Evolutionary conservation across 2,113 vertebrate species (phyloP), one percentile per base, ranked within the genome.

Genomic region (Trogon melanurus): DNA sequence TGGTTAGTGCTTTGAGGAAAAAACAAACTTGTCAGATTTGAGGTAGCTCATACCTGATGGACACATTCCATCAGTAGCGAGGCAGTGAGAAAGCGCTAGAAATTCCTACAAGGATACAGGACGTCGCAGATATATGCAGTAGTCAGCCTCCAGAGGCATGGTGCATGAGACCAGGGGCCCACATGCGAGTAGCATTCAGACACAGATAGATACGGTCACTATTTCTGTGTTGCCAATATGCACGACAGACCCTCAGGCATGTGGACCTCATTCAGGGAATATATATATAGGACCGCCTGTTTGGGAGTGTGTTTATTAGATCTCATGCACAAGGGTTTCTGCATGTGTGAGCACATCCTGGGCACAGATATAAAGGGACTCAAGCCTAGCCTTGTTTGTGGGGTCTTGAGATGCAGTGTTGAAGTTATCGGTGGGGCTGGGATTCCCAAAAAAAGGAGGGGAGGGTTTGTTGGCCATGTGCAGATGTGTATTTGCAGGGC

Each of bases 101-200:
- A 62, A 67, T 16, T 62, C 44, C 22, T 48, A 41, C 15, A 53
- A 73, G 58, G 54, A 58, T 12, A 48, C 0, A 3, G 36, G 76
- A 34, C 0, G 1, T 36, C 0, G 0, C 60, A 69, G 48, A 23
- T 22, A 19, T 14, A 21, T 2, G 29, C 50, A 53, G 60, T 2
- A 12, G 48, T 53, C 54, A 67, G 58, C 25, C 38, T 41, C 11
- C 41, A 41, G 41, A 41, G 41, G 65, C 25, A 26, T 8, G 41
- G 45, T 11, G 29, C 16, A 11, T n/a, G 48, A 62, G 21, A 67
- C 18, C 57, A 51, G 75, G 30, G 0, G 4, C 18, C 44, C 21
- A 5, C 9, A 16, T 16, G 3, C 0, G 13, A 4, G 47, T 32
- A 22, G 58, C 53, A 38, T 29, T 47, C 50, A 79, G 79, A 32